phyloP scores from a whole-genome alignment of 2,888 invertebrate species.

The Chrysomela aeneicollis region DNA sequence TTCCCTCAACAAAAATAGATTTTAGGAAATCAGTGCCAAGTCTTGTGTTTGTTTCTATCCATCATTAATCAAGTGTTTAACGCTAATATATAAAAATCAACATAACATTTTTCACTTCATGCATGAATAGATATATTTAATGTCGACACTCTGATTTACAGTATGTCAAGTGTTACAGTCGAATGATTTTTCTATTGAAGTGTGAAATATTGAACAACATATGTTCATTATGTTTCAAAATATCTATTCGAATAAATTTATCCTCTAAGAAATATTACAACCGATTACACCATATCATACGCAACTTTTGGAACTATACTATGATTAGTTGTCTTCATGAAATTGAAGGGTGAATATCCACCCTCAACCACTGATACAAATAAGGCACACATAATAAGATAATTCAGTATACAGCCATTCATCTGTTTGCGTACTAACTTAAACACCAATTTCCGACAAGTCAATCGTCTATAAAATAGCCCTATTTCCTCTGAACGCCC shows the following conservation, averaged over 20 bases:
- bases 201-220: not conserved
- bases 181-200: constrained; percentile 3
- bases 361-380: not conserved
- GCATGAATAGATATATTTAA: constrained; percentile 1
- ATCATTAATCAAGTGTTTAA: constrained; percentile 18
- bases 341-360: too few species aligned
- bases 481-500: constrained; percentile 45
- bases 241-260: not conserved
- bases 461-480: constrained; percentile 34
- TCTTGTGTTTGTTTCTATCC: not conserved
- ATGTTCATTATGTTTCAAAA: not conserved
- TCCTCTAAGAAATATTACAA: too few species aligned
- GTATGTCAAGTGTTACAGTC: not conserved
- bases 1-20: constrained; percentile 1
- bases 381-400: not conserved
- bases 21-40: not conserved
- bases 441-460: constrained; percentile 25
- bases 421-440: constrained; percentile 22
- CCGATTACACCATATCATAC: too few species aligned
- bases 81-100: constrained; percentile 3
- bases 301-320: too few species aligned
- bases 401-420: not conserved
- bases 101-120: not conserved
- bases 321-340: too few species aligned
- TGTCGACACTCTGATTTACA: not conserved